Evolutionary conservation across 2,113 vertebrate genomes (phyloP), one percentile per base, ranked within the genome.

Genomic region (Alexandromys fortis): DNA sequence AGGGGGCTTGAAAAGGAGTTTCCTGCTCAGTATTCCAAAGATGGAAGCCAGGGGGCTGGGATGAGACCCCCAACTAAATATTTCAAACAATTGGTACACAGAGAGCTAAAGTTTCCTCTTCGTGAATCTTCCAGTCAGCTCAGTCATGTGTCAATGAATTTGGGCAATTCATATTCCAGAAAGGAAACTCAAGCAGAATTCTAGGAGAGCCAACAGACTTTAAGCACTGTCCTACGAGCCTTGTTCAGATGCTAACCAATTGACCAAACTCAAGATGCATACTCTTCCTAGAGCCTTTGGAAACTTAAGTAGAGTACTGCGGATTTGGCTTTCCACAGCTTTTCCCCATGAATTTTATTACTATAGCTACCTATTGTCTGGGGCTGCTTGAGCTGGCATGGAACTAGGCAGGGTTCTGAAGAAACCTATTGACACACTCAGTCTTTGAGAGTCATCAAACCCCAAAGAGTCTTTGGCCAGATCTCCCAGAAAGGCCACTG

Each of bases 201-300:
- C 13, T 7, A 33, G 11, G 42, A 45, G 1, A 58, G 30, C 1
- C 28, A 33, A 47, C 0, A 67, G 73, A 33, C 1, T 38, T 6
- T 22, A 52, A 58, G 17, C 14, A 0, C 28, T 5, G 35, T 35
- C 33, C 19, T 17, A 42, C 47, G 24, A 33, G 30, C 26, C 55
- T 9, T 9, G 45, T 65, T 45, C 35, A 6, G 13, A 49, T 38
- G 22, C 26, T 42, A 28, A 73, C 4, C 38, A 42, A 42, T 0
- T 33, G 22, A 42, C 30, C 30, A 19, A 68, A 49, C 65, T 87
- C 38, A n/a, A 47, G 73, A 61, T 22, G 22, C 19, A 4, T 42
- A 55, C 24, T 47, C 67, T 82, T 55, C 28, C 6, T 55, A 14
- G 78, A 92, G 33, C 7, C 55, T 58, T 35, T 11, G 1, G 49